These are phyloP conservation scores for Neotoma lepida DNA, from an alignment of 2,113 vertebrate species.

Conservation along the genomic window DNA sequence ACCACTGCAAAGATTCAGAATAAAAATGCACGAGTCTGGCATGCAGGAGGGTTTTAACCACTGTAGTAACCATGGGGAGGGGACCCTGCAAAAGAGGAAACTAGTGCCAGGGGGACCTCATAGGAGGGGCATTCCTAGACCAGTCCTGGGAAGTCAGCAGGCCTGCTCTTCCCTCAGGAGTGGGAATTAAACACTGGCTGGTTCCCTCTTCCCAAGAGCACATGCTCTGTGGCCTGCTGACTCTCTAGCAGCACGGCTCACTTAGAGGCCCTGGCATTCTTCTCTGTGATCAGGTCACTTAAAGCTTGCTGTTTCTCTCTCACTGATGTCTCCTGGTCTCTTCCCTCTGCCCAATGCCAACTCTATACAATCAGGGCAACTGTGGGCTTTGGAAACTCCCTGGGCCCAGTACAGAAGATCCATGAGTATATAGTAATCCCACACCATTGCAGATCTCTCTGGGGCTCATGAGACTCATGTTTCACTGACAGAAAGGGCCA, in stretches of 20 bases:
- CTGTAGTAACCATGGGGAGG: neutral
- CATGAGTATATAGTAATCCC: neutral
- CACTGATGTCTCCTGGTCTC: neutral
- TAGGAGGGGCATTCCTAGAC: neutral
- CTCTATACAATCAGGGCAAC: neutral
- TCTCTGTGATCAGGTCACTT: neutral
- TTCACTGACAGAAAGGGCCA: neutral
- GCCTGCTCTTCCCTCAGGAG: neutral
- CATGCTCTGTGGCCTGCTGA: neutral
- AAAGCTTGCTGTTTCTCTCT: neutral
- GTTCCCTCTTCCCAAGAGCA: neutral
- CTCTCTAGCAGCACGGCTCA: neutral
- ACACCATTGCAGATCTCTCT: neutral
- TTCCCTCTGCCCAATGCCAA: neutral
- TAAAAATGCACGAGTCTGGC: neutral
- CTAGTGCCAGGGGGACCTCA: neutral
- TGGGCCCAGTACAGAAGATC: neutral
- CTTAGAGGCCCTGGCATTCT: neutral
- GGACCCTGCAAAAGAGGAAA: neutral
- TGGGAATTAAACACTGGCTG: neutral
- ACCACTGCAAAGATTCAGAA: neutral
- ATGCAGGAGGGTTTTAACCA: too few relatives aligned
- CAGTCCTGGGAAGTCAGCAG: neutral
- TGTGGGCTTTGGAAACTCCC: neutral
- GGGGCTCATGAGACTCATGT: neutral